Conservation (phyloP, 2,888 invertebrate genomes). For the Plemyria rubiginata region DNA sequence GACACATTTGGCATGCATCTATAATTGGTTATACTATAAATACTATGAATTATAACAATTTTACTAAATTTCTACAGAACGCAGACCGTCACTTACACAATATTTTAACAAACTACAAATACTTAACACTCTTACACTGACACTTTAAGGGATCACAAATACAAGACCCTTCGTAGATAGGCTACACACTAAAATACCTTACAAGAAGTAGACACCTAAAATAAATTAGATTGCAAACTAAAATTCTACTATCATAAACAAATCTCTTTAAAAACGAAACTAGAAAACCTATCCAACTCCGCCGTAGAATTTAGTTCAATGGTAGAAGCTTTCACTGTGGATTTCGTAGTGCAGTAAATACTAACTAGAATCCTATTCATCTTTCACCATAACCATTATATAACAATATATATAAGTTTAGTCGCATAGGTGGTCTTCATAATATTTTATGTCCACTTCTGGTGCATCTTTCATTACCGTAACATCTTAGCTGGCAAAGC, state of each 20-base stretch:
- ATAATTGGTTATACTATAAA: constrained; percentile 18
- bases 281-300: not conserved
- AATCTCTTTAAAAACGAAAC: not conserved
- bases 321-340: not conserved
- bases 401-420: too few relatives aligned
- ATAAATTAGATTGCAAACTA: constrained; percentile 7
- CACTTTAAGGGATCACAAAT: constrained; percentile 2
- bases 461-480: too few relatives aligned
- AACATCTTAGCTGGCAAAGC: too few relatives aligned
- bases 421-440: too few relatives aligned
- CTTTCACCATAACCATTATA: not conserved
- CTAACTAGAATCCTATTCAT: not conserved
- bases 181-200: constrained; percentile 16
- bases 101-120: constrained; percentile 5
- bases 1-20: constrained; percentile 23
- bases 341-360: not conserved
- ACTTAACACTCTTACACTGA: constrained; percentile 3
- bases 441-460: too few relatives aligned
- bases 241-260: constrained; percentile 2
- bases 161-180: constrained; percentile 18
- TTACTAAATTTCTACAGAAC: constrained; percentile 25
- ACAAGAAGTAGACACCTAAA: constrained; percentile 5
- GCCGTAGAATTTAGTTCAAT: not conserved
- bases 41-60: constrained; percentile 18
- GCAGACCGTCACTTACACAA: constrained; percentile 38